Base-by-base conservation (phyloP, 2,113 vertebrate species). In the Tragelaphus scriptus region DNA sequence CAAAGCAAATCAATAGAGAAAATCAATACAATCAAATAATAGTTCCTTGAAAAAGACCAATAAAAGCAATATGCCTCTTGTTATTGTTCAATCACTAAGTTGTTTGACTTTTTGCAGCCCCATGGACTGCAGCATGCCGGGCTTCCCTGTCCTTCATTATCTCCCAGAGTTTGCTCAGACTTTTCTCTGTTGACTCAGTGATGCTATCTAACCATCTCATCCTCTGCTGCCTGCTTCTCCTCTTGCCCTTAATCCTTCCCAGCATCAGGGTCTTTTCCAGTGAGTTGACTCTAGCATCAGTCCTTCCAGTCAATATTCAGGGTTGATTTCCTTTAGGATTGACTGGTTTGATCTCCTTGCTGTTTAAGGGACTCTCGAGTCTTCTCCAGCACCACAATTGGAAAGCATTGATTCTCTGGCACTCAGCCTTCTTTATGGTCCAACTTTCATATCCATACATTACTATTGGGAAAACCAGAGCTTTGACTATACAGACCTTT, bases 331-430 rank as follows among this genome's bases (percentile, higher is more conserved):
- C 68, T 71, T 40, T 40, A 23, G 17, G 68, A 68, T 36, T 40
- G 63, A 68, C 63, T 68, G 68, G 68, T 71, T 71, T 40, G 68
- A 71, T 71, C 68, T 71, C n/a, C 68, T 71, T 23, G 68, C n/a
- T 71, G 19, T 40, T 71, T 6, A 40, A 71, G n/a, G 68, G 19
- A 40, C 68, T 40, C 68, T 23, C 5, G 5, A 71, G 68, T 71
- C n/a, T 23, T 71, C 68, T 71, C 68, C 68, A 40, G 68, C 19
- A 40, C 68, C n/a, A 71, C 68, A 71, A 23, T 1, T 12, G 68
- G n/a, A 71, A 71, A 71, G n/a, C n/a, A 12, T 12, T 0, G 68
- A 40, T 23, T 71, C 68, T 71, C 40, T 0, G 0, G 68, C 68
- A 71, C 21, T 71, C 68, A 71, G 19, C 19, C 19, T 71, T 12